Base-by-base conservation (phyloP, 2,888 invertebrate species). In the Oscheius sp. region DNA sequence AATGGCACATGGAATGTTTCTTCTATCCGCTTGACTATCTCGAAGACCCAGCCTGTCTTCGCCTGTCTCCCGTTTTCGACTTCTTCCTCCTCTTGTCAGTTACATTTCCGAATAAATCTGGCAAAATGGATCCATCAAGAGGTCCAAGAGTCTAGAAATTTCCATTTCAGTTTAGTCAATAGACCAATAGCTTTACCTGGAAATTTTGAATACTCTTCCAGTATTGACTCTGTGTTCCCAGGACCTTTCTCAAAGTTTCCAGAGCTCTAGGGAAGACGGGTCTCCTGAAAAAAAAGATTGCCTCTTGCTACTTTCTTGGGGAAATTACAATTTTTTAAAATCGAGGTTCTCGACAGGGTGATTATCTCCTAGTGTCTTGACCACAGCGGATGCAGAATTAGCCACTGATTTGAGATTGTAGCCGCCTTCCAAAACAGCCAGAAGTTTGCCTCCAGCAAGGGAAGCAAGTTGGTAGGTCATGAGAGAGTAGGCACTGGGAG, bases 351-450 rank as follows among this genome's bases (percentile, higher is more conserved):
- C 7, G 10, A 35, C 21, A 7, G 68, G 68, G 7, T n/a, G 7
- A 1, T 33, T 37, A 53, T 35, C n/a, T 11, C 51, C 29, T 9
- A 80, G 53, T 9, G 76, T 77, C 70, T 82, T 78, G n/a, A 74
- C 57, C 4, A 82, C 79, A 13, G 78, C 78, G 2, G 63, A 60
- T 2, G 79, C 75, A 42, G 76, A 62, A 2, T 75, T 62, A 1
- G 79, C 72, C 13, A 80, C 75, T 0, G 79, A 60, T 4, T 48
- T 71, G 11, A 82, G 58, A 58, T 80, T 78, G 53, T 82, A 35
- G 76, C 97, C 97, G 32, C 97, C 97, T 91, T 96, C 96, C 5
- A 96, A 91, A 32, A 93, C 93, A 0, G 96, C 89, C 51, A 96
- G 91, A 0, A 96, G 89, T 66, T 93, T 92, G 0, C 97, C 96